Base-by-base conservation (phyloP, 2,113 vertebrate genomes). In the Chaetura pelagica region DNA sequence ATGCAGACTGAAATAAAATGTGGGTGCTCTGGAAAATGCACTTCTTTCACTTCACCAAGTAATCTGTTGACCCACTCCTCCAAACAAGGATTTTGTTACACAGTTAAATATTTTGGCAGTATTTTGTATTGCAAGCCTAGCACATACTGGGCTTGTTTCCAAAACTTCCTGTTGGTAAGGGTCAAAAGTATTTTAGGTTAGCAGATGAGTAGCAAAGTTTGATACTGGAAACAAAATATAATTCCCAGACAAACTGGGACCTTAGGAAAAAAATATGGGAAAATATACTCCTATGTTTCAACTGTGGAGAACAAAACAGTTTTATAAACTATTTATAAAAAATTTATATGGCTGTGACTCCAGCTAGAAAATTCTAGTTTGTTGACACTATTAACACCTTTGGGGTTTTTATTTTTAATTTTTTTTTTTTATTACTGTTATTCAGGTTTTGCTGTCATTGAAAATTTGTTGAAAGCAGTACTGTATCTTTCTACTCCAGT, bases 81-180 rank as follows among this genome's bases (percentile, higher is more conserved):
- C 89, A 94, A 96, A 85, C 74, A 94, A 82, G n/a, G 72, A 78
- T 87, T 92, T 93, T 88, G 38, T 90, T 95, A 83, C 68, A 84
- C 59, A 68, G 30, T 75, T 40, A 92, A 91, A 15, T 87, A 75
- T 84, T 93, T 95, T 95, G 91, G 93, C 69, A 94, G 74, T 61
- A 75, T 35, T 87, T 68, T 32, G 35, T 2, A 1, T 49, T 72
- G 74, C 69, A 90, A 90, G 73, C 38, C 59, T 81, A 74, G 72
- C 42, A 89, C 35, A 82, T 15, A 29, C 1, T 76, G 12, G 44
- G 35, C 32, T 82, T 75, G 30, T 73, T 96, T 62, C 58, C 24
- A 24, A 87, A 91, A 84, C 62, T 76, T 94, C 74, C 77, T 54
- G 30, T 46, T 79, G 26, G 32, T 87, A 49, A 87, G 69, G 77